Evolutionary conservation across 2,888 invertebrate genomes (phyloP), one percentile per base, ranked within the genome.

Genomic region (Leptinotarsa juncta): DNA sequence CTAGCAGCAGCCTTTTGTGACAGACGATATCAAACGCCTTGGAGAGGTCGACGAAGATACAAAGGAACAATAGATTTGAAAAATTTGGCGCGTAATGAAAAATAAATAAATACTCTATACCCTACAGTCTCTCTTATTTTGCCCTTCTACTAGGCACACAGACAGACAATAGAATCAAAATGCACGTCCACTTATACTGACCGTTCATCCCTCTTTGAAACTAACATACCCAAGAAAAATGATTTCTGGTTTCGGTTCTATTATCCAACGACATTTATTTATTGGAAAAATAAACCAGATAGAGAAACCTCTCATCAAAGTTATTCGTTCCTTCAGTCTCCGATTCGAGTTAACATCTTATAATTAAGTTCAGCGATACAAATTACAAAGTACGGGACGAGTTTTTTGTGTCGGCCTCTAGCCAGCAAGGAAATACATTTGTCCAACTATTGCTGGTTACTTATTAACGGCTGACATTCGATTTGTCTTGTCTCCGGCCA

Each of bases 391-490:
- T 85, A 85, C 85, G 84, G 86, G 85, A 85, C 86, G 86, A 84
- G 86, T 86, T 81, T 87, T 87, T 87, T 87, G 85, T 87, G 86
- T 86, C 86, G 86, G 86, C 85, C 86, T 84, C 82, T 82, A 71
- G 85, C 82, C 81, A 85, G 84, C 86, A 86, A 86, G 86, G 86
- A 86, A 87, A 88, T 88, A 87, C 87, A 88, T 88, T 87, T 88
- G 88, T 89, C 88, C 88, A 83, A 84, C 87, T 84, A 86, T 86
- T 87, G 86, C 87, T 86, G 87, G 88, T 87, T 88, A 88, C 89
- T 89, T 89, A 89, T 89, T 89, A 89, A 88, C 85, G 88, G 86
- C 88, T 89, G 89, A 89, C 89, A 87, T 88, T 88, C 89, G 89
- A 89, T 89, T 89, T 89, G 89, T 89, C 89, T 89, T 88, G 87